A percentile compares a stretch with the other conserved stretches of the same genome.
Evolutionary conservation across 2,113 vertebrate genomes (phyloP).

Genomic region (Chunga burmeisteri): DNA sequence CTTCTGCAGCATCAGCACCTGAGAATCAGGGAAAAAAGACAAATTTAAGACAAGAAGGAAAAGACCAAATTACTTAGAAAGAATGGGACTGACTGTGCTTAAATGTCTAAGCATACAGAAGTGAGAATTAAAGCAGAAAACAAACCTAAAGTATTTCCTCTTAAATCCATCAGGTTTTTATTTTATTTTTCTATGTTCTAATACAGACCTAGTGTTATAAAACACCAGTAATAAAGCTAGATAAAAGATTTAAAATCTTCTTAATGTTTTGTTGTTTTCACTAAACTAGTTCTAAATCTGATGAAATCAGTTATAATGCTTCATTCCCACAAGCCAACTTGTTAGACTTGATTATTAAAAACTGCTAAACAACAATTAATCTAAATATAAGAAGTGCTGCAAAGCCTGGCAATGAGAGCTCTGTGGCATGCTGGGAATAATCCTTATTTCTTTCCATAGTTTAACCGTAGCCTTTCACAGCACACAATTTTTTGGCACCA

Average conservation of each 20-base stretch:
- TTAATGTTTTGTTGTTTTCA: background rate
- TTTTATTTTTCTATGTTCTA: background rate
- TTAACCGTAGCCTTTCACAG: background rate
- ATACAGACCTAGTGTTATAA: background rate
- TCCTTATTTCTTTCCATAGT: accelerated
- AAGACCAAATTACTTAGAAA: background rate
- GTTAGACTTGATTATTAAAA: background rate
- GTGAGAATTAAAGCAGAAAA: background rate
- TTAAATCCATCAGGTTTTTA: background rate
- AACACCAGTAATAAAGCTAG: background rate
- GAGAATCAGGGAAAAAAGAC: background rate
- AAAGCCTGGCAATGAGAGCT: background rate
- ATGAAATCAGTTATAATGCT: background rate
- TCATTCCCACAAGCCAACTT: background rate
- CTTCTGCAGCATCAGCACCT: conserved; percentile 95
- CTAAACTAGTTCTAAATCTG: background rate
- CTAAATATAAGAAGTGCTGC: accelerated
- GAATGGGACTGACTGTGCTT: too few species aligned
- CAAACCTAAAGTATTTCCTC: background rate
- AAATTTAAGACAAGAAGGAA: background rate
- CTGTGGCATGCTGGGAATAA: background rate
- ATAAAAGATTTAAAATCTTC: background rate
- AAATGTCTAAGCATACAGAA: background rate
- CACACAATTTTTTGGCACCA: background rate
- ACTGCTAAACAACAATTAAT: background rate